Base-by-base conservation (phyloP, 2,797 vertebrate genomes). In the Sarcoramphus papa region DNA sequence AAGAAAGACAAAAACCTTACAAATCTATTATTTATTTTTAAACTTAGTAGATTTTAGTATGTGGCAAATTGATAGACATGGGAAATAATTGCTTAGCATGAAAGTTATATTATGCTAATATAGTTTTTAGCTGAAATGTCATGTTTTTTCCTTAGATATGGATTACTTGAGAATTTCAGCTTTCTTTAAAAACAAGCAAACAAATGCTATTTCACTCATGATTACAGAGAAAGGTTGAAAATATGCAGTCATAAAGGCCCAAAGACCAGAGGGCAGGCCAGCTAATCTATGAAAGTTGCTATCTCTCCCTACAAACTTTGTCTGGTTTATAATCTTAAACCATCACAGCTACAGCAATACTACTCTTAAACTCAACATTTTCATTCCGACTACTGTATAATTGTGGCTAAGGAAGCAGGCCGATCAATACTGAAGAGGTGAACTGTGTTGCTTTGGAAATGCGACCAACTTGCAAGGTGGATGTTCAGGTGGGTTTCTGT, bases 381-480 rank as follows among this genome's bases (percentile, higher is more conserved):
- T 50, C 8, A 24, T 60, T 69, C 48, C 2, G 4, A 37, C 6
- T 41, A 31, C 20, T 14, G 2, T 3, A 12, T 27, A 18, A 41
- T 37, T 90, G 56, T 91, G 37, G 4, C 14, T 79, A 31, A 59
- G 59, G 45, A 72, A 81, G 23, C 4, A 50, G 21, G 6, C 7
- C 2, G 1, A 41, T 48, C 45, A n/a, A 1, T 40, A 60, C 2
- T 12, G 27, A 75, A 84, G 11, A 51, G 7, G 9, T 60, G 65
- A 78, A 72, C 35, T 10, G 0, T 24, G 6, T 50, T 79, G 10
- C 35, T 68, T 87, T 82, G 50, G 74, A 67, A 60, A 35, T 25
- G 28, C 0, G 1, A 37, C 12, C 11, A 27, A 0, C 7, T 31
- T n/a, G 9, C 18, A 81, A 56, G 25, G n/a, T 3, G 62, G 33